Base-by-base conservation (phyloP, 2,797 vertebrate genomes). In the Periophthalmus magnuspinnatus region DNA sequence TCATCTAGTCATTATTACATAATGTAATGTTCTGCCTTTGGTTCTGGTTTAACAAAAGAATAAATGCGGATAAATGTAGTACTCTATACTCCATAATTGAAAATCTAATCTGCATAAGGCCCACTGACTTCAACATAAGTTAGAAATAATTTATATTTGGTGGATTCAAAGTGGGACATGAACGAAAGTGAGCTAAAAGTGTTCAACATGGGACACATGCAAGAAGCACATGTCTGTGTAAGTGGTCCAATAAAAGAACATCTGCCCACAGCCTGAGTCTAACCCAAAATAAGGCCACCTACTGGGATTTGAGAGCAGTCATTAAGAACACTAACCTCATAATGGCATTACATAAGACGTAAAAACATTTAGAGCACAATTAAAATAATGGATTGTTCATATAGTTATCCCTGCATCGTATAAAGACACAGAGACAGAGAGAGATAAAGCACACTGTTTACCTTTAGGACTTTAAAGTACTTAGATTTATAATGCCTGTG, bases 121-220 rank as follows among this genome's bases (percentile, higher is more conserved):
- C 19, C 11, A 24, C 48, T 36, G 32, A 66, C 17, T 34, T 55
- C 21, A 54, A 56, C 38, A 64, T 66, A 60, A 64, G 2, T 14
- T 66, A 34, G 24, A 36, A 54, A 45, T 16, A 48, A 33, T 54
- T 10, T 36, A 38, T 62, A 17, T 62, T 48, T 38, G 16, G 19
- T 36, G 14, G 36, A 50, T 16, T 41, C 14, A 56, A 64, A 57
- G 4, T 74, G 65, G 41, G 70, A 58, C 57, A 73, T 54, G 6
- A 41, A 24, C 24, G 52, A 62, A 68, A 64, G 38, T 69, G 24
- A 33, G 52, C 56, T 69, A 32, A 41, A 67, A 69, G 66, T 54
- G 62, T 60, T 60, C 5, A 6, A 24, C 11, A 13, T 28, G 54
- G 54, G 65, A 65, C 47, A 6, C 2, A 19, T 6, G 66, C 48